Base-by-base conservation (phyloP, 2,888 invertebrate species). In the Saturnia japonica region DNA sequence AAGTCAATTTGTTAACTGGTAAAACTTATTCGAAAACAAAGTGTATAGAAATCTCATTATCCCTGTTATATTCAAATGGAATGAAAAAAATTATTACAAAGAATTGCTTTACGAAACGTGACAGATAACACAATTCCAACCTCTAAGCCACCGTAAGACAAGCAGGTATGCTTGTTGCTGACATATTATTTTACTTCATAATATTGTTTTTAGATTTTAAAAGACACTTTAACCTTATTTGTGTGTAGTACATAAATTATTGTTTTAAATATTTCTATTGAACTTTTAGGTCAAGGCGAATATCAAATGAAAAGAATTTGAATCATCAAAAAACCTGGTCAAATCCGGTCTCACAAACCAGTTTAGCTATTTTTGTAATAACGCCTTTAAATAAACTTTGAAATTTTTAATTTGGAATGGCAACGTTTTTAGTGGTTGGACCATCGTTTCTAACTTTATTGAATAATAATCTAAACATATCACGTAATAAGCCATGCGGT, bases 311-410 rank as follows among this genome's bases (percentile, higher is more conserved):
- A 67, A 74, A 76, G 70, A 76, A 74, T 74, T 74, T 69, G 68
- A 45, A 74, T 62, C 40, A 70, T n/a, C 51, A 70, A 68, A 72
- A 72, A 68, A 62, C 57, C 43, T 70, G 25, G 67, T 68, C 70
- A 74, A 75, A 80, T 78, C 82, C 77, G 77, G 77, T 79, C 81
- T 80, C 81, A 80, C 80, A 81, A 87, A 86, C 85, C 79, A 68
- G 85, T 86, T 85, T 78, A n/a, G 69, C 71, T 68, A 4, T 34
- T 78, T 83, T 85, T 85, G 79, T 77, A 64, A 19, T 64, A 9
- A 64, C 19, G 19, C 40, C 9, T 64, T 40, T 34, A 34, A 19
- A 62, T 62, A 62, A 64, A 22, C 12, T 3, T 8, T 25, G 6
- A 64, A 40, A 64, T 40, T 8, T 64, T 6, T 40, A 64, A 34